Evolutionary conservation across 2,888 invertebrate species (phyloP), one percentile per base, ranked within the genome.

Genomic region (Himalopsyche anomala): DNA sequence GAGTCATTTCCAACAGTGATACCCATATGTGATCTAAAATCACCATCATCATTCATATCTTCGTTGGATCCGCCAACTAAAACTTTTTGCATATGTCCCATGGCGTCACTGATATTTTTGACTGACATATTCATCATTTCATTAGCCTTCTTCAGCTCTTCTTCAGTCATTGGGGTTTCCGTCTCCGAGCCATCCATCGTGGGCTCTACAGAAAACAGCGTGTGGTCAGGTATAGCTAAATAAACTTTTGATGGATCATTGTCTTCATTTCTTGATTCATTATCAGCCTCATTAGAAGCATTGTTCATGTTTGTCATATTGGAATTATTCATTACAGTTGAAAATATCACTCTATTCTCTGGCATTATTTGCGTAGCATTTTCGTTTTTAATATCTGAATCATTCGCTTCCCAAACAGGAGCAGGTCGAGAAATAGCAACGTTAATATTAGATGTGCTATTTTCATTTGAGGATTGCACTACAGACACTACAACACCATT

Each of bases 341-440:
- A 85, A 69, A 88, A 84, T 5, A 87, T 74, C 15, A 87, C 83
- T 79, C 85, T 54, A 19, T 88, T 87, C 8, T 88, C 82, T 28
- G 42, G 51, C 12, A 51, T 51, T 11, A 69, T 40, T 74, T 12
- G n/a, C 11, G 40, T 83, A 15, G 51, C 17, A 17, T 80, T 82
- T 55, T 80, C 69, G 40, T 81, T 85, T 36, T 83, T 86, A 2
- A 83, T 81, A 36, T 87, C 87, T 36, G 54, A 36, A 56, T 89
- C 87, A 28, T 69, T 69, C 42, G 82, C 17, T 89, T 92, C 92
- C 92, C 92, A 92, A 84, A 92, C 92, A 38, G 92, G 92, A 5
- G 92, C 92, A 85, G 92, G 92, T 84, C 54, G 56, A 6, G 87
- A 87, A 55, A 87, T 74, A 15, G 79, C n/a, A 45, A 87, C 86